A percentile compares a stretch with the other conserved stretches of the same genome.
Evolutionary conservation across 2,888 invertebrate species (phyloP).

Genomic region (Fragum sueziense): DNA sequence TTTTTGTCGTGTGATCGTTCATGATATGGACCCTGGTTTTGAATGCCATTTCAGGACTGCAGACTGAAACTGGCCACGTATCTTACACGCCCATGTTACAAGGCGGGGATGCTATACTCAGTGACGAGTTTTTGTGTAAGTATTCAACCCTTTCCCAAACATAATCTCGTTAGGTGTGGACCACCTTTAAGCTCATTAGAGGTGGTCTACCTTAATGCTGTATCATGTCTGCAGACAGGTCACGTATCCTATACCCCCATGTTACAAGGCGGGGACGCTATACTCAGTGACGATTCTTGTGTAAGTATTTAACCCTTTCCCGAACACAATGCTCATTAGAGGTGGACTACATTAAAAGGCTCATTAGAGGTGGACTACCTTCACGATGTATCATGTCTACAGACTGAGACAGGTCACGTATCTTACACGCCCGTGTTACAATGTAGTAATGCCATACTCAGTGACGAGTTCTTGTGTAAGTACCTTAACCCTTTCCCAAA

Average conservation of each 20-base stretch:
- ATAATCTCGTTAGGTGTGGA: too few species aligned
- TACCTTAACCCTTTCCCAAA: not conserved
- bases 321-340: too few species aligned
- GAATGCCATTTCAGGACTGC: conserved; percentile 33
- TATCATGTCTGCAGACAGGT: too few species aligned
- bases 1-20: too few species aligned
- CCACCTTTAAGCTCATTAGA: too few species aligned
- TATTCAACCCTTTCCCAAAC: not conserved
- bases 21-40: too few species aligned
- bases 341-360: too few species aligned
- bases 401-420: conserved; percentile 32
- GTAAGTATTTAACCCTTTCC: conserved; percentile 18
- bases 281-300: conserved; percentile 51
- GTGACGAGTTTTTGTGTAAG: conserved; percentile 53
- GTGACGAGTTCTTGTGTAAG: conserved; percentile 53
- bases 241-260: conserved; percentile 47
- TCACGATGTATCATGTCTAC: conserved; percentile 28
- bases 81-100: conserved; percentile 47
- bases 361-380: too few species aligned
- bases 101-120: conserved; percentile 43
- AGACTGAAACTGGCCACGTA: conserved; percentile 33
- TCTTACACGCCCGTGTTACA: conserved; percentile 47
- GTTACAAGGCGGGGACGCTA: conserved; percentile 39
- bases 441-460: conserved; percentile 41
- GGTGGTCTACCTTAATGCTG: too few species aligned